phyloP scores from a whole-genome alignment of 2,797 vertebrate genomes.

The Vespertilio murinus region DNA sequence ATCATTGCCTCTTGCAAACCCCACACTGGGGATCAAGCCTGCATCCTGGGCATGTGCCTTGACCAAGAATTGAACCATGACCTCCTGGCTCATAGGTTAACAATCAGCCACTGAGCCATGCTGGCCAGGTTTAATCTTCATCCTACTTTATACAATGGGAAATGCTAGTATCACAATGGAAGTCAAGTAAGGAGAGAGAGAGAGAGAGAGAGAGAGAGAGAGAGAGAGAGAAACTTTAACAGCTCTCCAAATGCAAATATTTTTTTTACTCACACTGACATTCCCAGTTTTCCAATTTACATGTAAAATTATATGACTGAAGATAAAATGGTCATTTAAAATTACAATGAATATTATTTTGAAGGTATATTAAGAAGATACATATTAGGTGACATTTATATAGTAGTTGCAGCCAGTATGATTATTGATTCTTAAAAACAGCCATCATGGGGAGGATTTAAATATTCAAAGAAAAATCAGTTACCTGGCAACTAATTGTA shows the following conservation, averaged over 20 bases:
- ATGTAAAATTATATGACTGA: not conserved
- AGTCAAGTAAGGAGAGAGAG: not conserved
- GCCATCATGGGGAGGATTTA: not conserved
- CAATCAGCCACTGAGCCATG: too few relatives aligned
- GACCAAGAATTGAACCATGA: too few relatives aligned
- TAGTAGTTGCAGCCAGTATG: not conserved
- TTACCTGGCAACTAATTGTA: not conserved
- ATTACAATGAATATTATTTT: not conserved
- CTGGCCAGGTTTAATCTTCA: not conserved
- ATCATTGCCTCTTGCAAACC: too few relatives aligned
- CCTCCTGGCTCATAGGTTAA: too few relatives aligned
- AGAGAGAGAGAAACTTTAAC: not conserved
- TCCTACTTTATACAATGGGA: not conserved
- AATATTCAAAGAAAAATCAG: not conserved
- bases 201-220: not conserved
- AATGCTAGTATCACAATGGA: not conserved
- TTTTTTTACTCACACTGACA: not conserved
- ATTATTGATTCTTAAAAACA: conserved; percentile 10
- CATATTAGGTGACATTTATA: not conserved
- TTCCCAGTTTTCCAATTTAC: not conserved
- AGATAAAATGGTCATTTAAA: not conserved
- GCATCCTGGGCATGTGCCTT: too few relatives aligned
- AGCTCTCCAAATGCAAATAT: not conserved
- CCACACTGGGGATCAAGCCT: too few relatives aligned
- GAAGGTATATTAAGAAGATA: not conserved